Conservation (phyloP, 37 sponge, comb jelly and placozoan species). For the Haliclona indistincta region DNA sequence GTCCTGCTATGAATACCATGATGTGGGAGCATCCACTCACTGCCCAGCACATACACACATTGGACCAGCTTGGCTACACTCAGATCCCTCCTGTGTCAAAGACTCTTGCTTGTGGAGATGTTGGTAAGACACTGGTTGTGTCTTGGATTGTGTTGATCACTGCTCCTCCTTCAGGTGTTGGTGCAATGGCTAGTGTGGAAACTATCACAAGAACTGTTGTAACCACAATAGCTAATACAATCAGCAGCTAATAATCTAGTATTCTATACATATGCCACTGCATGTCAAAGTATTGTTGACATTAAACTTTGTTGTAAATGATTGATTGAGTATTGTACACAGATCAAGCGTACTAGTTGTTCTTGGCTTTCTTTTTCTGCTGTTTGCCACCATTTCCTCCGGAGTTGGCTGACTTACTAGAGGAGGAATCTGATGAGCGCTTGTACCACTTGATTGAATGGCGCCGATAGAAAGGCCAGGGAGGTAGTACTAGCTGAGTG, state of each 20-base stretch:
- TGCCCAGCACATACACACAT: slow-evolving; percentile 42
- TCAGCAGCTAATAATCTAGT: background rate
- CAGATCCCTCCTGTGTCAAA: slow-evolving; percentile 88
- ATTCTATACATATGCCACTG: no score
- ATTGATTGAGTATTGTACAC: background rate
- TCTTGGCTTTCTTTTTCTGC: background rate
- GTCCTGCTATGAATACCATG: slow-evolving; percentile 97
- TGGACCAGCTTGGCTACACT: slow-evolving; percentile 61
- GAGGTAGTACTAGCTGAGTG: slow-evolving; percentile 79
- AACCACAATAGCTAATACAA: background rate
- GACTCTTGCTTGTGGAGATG: slow-evolving; percentile 91
- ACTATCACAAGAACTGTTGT: slow-evolving; percentile 9
- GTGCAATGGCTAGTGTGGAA: slow-evolving; percentile 60
- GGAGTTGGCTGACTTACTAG: background rate
- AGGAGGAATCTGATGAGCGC: background rate
- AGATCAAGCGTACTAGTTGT: no score
- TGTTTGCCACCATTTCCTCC: slow-evolving; percentile 9
- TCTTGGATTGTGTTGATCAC: background rate
- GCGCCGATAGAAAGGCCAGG: slow-evolving; percentile 80
- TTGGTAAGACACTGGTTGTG: slow-evolving; percentile 52
- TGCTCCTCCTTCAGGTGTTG: slow-evolving; percentile 39
- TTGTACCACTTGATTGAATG: slow-evolving; percentile 77
- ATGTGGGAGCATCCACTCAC: slow-evolving; percentile 97
- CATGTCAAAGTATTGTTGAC: background rate
- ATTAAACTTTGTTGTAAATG: background rate